Evolutionary conservation across 2,797 vertebrate genomes (phyloP).

Genomic region (Stomatorhinus walkeri): DNA sequence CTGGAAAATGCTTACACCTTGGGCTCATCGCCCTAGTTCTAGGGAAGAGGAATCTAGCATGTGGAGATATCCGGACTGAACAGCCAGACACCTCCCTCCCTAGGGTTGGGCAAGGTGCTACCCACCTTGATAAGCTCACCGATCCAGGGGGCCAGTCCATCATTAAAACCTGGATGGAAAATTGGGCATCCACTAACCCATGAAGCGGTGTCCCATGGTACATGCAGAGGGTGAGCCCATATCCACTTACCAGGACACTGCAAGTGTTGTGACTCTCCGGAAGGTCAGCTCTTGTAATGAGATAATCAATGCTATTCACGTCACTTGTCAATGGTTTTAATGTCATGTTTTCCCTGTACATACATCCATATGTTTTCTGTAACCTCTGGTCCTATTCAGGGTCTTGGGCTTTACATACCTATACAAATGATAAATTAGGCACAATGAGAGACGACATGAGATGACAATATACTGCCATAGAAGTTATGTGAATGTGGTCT

Average conservation of each 20-base stretch:
- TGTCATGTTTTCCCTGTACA: too few species aligned
- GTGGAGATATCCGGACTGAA: background rate
- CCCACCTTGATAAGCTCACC: background rate
- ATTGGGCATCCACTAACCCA: background rate
- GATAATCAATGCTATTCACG: background rate
- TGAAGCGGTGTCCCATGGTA: background rate
- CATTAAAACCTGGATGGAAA: background rate
- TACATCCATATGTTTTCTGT: too few species aligned
- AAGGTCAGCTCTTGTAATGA: background rate
- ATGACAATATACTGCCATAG: too few species aligned
- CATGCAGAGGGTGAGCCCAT: too few species aligned
- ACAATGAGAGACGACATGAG: too few species aligned
- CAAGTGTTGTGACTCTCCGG: too few species aligned
- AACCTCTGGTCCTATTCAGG: too few species aligned
- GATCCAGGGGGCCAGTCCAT: background rate
- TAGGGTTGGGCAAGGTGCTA: background rate
- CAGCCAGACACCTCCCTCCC: background rate
- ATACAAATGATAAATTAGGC: too few species aligned
- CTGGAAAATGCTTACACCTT: background rate
- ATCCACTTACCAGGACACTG: too few species aligned
- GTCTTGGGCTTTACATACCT: too few species aligned
- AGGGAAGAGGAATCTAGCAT: background rate
- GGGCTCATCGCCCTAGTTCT: background rate
- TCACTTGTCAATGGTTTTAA: too few species aligned
- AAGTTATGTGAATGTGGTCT: background rate